These are phyloP conservation scores for Noctuana brunneofusca DNA, from an alignment of 2,888 invertebrate genomes.

Conservation along the genomic window DNA sequence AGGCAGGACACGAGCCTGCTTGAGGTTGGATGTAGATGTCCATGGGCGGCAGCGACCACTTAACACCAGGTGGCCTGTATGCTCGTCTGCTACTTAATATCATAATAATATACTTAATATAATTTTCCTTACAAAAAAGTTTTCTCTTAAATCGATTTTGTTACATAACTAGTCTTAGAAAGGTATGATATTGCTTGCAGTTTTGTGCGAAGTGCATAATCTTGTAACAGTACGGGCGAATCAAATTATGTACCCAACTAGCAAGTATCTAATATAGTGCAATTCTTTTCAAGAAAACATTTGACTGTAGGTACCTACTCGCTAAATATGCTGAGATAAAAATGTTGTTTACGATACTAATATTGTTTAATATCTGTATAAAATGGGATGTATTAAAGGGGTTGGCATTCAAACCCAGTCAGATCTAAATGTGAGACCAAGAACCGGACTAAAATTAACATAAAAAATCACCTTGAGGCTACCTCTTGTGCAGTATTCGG, in stretches of 20 bases:
- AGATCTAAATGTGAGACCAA: not conserved
- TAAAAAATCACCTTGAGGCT: constrained; percentile 89
- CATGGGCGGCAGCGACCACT: too few relatives aligned
- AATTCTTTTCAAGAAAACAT: not conserved
- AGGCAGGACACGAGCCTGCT: too few relatives aligned
- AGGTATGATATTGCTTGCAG: not conserved
- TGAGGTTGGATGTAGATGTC: too few relatives aligned
- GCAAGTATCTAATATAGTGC: not conserved
- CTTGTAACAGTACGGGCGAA: not conserved
- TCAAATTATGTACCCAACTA: not conserved
- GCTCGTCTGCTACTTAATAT: too few relatives aligned
- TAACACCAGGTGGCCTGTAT: too few relatives aligned
- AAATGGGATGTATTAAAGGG: too few relatives aligned
- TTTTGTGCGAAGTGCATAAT: not conserved
- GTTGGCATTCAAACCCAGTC: not conserved
- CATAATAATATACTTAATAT: too few relatives aligned
- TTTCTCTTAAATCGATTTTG: not conserved
- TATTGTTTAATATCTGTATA: too few relatives aligned
- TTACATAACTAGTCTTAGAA: not conserved
- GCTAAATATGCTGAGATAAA: too few relatives aligned
- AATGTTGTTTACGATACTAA: too few relatives aligned
- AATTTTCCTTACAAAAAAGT: too few relatives aligned
- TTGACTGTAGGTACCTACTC: too few relatives aligned
- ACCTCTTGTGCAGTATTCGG: constrained; percentile 94
- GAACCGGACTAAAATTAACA: not conserved